A percentile compares a stretch with the other conserved stretches of the same genome.
Evolutionary conservation across 2,888 invertebrate genomes (phyloP).

Genomic region (Ariolimax columbianus): DNA sequence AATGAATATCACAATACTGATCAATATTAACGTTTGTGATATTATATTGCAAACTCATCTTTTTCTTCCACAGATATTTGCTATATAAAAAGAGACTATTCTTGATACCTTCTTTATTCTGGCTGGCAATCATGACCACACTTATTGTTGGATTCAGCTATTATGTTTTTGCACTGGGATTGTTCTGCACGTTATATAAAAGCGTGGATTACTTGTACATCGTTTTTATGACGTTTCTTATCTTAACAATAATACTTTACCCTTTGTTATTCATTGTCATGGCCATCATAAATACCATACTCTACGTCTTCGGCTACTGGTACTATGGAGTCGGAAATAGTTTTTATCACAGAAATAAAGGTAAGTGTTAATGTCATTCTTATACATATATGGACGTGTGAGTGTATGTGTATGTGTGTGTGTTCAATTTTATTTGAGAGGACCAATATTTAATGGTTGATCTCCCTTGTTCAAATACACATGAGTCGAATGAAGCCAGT

Average conservation of each 20-base stretch:
- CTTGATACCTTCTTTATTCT: not conserved
- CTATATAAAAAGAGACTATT: too few species aligned
- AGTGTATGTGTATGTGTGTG: too few species aligned
- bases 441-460: too few species aligned
- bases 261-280: not conserved
- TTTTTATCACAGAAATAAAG: not conserved
- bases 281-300: not conserved
- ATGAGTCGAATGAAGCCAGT: too few species aligned
- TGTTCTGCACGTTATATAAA: not conserved
- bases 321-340: not conserved
- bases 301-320: not conserved
- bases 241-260: not conserved
- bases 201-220: not conserved
- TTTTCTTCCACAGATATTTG: not conserved
- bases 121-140: not conserved
- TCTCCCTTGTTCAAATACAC: too few species aligned
- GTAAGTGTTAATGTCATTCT: too few species aligned
- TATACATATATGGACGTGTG: too few species aligned
- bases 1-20: too few species aligned
- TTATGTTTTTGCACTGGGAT: not conserved
- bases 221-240: not conserved
- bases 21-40: too few species aligned
- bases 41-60: too few species aligned
- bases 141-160: not conserved
- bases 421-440: too few species aligned